Evolutionary conservation across 2,797 vertebrate species (phyloP).

Genomic region (Dendrocincla fuliginosa): DNA sequence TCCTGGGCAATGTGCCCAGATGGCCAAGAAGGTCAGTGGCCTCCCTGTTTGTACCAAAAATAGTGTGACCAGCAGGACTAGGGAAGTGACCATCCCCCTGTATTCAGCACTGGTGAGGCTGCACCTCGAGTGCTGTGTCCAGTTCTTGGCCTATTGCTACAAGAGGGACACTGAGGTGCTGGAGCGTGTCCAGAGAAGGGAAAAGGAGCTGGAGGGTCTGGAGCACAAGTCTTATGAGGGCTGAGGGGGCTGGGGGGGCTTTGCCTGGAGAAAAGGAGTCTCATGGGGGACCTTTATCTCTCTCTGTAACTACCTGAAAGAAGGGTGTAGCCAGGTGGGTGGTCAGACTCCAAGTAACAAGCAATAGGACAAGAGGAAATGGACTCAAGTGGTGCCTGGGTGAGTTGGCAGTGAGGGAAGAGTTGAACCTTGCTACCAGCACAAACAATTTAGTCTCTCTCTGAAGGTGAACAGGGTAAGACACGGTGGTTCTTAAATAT

Average conservation of each 20-base stretch:
- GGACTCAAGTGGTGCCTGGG: neutral
- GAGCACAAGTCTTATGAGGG: neutral
- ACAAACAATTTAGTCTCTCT: neutral
- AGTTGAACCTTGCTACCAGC: neutral
- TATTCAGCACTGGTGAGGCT: neutral
- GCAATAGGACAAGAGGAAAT: neutral
- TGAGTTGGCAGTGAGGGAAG: neutral
- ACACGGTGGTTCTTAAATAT: neutral
- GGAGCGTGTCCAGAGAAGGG: rapidly evolving
- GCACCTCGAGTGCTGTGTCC: rapidly evolving
- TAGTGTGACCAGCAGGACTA: neutral
- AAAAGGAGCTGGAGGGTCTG: neutral
- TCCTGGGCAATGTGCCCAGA: neutral
- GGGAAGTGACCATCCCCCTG: rapidly evolving
- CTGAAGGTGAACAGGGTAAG: neutral
- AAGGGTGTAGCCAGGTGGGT: rapidly evolving
- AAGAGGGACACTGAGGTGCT: neutral
- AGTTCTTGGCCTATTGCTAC: neutral
- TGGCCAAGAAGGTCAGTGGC: neutral
- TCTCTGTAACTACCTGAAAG: neutral
- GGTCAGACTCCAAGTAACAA: neutral
- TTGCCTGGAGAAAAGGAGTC: neutral
- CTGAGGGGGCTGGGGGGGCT: neutral
- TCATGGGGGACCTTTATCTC: too few species aligned
- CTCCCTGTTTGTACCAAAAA: neutral